Conservation (phyloP, 2,113 vertebrate genomes). For the Istiophorus platypterus region DNA sequence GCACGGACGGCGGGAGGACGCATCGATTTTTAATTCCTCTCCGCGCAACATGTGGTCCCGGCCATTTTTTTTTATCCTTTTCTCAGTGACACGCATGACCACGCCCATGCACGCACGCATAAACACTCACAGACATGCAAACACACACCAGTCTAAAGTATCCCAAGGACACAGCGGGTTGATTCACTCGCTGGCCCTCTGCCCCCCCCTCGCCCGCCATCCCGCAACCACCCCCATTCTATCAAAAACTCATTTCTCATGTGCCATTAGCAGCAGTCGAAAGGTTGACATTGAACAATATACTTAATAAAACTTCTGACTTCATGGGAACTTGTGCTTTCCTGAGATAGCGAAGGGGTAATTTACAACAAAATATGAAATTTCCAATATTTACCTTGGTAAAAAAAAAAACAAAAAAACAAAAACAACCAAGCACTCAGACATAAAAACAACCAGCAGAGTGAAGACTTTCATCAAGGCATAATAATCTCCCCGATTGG, state of each 20-base stretch:
- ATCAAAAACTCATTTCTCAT: conserved; percentile 35
- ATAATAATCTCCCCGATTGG: neutral
- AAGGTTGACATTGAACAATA: conserved; percentile 45
- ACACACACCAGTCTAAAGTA: conserved; percentile 6
- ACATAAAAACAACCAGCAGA: neutral
- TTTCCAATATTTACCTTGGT: neutral
- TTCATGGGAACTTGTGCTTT: conserved; percentile 4
- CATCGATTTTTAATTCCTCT: conserved; percentile 73
- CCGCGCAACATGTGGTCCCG: conserved; percentile 21
- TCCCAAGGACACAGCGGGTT: conserved; percentile 27
- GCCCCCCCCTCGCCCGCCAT: too few species aligned
- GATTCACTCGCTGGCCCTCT: conserved; percentile 6
- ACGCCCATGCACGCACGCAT: conserved; percentile 5
- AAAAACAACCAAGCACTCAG: neutral
- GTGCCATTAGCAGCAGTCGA: conserved; percentile 24
- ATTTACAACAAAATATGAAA: neutral
- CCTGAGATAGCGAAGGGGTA: neutral
- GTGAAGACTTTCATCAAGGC: neutral
- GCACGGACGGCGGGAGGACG: conserved; percentile 18
- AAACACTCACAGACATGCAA: neutral
- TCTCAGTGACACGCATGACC: conserved; percentile 8
- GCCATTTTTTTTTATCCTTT: conserved; percentile 12
- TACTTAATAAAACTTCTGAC: conserved; percentile 8
- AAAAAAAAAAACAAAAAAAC: neutral
- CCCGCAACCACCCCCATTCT: too few species aligned